Percentiles rank a stretch among this genome's conserved stretches.
Evolutionary conservation across 2,797 vertebrate species (phyloP).

Genomic region (Gambusia yucatana): DNA sequence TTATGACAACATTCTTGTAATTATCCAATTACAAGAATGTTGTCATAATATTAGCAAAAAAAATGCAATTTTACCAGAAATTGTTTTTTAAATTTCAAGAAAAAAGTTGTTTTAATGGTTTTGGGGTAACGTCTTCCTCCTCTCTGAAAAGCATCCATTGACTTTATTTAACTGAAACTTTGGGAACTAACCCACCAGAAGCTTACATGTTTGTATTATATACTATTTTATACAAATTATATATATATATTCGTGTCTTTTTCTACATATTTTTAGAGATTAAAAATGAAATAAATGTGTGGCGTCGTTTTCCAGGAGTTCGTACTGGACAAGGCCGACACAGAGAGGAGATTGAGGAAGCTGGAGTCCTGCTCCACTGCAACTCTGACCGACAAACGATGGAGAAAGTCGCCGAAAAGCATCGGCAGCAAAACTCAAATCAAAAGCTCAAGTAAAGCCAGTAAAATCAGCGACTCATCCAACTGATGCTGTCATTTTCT

Average conservation of each 20-base stretch:
- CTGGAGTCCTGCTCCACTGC: slow-evolving; percentile 50
- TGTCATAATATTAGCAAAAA: too few relatives aligned
- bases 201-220: background rate
- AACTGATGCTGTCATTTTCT: slow-evolving; percentile 33
- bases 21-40: too few relatives aligned
- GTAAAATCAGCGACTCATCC: slow-evolving; percentile 55
- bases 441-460: slow-evolving; percentile 73
- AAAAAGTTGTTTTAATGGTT: too few relatives aligned
- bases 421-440: slow-evolving; percentile 64
- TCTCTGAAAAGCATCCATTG: background rate
- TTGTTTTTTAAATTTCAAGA: too few relatives aligned
- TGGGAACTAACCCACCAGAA: background rate
- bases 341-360: slow-evolving; percentile 62
- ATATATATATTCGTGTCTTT: background rate
- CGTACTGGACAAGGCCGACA: slow-evolving; percentile 77
- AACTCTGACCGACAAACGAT: slow-evolving; percentile 53
- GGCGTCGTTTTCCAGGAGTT: slow-evolving; percentile 75
- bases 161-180: background rate
- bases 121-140: background rate
- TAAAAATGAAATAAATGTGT: background rate
- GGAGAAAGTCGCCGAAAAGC: slow-evolving; percentile 45
- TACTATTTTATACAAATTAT: too few relatives aligned
- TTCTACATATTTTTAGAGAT: background rate
- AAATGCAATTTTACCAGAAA: too few relatives aligned
- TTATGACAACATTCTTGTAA: too few relatives aligned